phyloP scores from a whole-genome alignment of 2,888 invertebrate genomes.

The Smittia sp. region DNA sequence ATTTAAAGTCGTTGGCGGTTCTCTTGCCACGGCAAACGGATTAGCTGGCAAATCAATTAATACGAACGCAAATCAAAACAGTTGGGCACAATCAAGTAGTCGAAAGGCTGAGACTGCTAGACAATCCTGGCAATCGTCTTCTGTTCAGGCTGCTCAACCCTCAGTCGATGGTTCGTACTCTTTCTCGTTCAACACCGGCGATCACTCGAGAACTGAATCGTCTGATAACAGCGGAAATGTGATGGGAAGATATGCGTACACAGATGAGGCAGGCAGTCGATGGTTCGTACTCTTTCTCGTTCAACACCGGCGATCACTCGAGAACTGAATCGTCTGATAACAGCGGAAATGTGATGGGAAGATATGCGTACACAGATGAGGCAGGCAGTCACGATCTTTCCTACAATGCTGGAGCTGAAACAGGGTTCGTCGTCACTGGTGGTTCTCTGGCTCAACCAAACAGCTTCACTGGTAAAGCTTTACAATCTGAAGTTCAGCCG shows the following conservation, averaged over 20 bases:
- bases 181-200: slow-evolving; percentile 48
- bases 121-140: too few relatives aligned
- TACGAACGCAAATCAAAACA: too few relatives aligned
- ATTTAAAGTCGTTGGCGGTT: slow-evolving; percentile 55
- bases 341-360: slow-evolving; percentile 54
- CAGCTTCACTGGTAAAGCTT: slow-evolving; percentile 42
- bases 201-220: slow-evolving; percentile 49
- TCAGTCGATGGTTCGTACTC: slow-evolving; percentile 46
- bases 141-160: neutral
- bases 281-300: slow-evolving; percentile 48
- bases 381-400: slow-evolving; percentile 70
- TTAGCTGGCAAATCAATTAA: slow-evolving; percentile 36
- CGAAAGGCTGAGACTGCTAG: too few relatives aligned
- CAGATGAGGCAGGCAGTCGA: slow-evolving; percentile 68
- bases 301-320: slow-evolving; percentile 47
- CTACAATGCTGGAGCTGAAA: slow-evolving; percentile 69
- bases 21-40: slow-evolving; percentile 46
- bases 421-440: slow-evolving; percentile 59
- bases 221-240: slow-evolving; percentile 49
- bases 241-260: slow-evolving; percentile 63
- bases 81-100: too few relatives aligned
- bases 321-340: slow-evolving; percentile 49
- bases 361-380: slow-evolving; percentile 68
- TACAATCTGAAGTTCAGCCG: too few relatives aligned
- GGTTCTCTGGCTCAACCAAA: slow-evolving; percentile 50